Conservation (phyloP, 2,113 vertebrate genomes). For the Nansenia antarctica region DNA sequence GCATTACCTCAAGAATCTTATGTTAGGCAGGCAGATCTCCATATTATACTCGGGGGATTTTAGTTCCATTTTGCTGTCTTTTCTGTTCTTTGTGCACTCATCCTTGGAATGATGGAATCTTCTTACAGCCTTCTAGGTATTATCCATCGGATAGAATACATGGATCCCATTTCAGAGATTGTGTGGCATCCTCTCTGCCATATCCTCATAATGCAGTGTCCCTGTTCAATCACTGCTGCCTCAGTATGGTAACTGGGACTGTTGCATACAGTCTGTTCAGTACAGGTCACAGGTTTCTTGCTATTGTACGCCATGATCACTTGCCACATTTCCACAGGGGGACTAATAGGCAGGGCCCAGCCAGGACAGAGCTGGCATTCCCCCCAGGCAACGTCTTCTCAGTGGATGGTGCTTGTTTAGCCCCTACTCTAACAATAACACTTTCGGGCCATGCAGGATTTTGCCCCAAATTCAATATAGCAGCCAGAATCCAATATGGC, state of each 20-base stretch:
- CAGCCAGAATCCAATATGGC: too few species aligned
- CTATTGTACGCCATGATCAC: too few species aligned
- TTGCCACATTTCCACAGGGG: conserved; percentile 41
- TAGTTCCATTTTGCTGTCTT: conserved; percentile 55
- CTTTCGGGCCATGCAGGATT: too few species aligned
- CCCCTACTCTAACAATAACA: too few species aligned
- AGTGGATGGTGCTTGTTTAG: too few species aligned
- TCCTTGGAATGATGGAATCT: conserved; percentile 56
- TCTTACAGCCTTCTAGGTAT: conserved; percentile 52
- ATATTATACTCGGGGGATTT: conserved; percentile 69
- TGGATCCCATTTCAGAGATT: background rate
- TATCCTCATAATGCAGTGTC: background rate
- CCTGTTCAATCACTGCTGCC: background rate
- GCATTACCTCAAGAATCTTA: conserved; percentile 72
- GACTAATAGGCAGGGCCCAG: background rate
- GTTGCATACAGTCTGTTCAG: background rate
- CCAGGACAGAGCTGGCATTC: too few species aligned
- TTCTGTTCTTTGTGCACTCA: conserved; percentile 35
- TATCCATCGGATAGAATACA: conserved; percentile 34
- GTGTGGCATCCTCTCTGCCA: background rate
- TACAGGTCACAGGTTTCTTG: too few species aligned
- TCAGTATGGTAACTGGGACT: background rate
- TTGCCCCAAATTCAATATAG: too few species aligned
- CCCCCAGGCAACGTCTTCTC: too few species aligned
- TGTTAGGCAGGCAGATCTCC: conserved; percentile 70